Base-by-base conservation (phyloP, 1,140 invertebrate genomes). In the Ceratina australensis region DNA sequence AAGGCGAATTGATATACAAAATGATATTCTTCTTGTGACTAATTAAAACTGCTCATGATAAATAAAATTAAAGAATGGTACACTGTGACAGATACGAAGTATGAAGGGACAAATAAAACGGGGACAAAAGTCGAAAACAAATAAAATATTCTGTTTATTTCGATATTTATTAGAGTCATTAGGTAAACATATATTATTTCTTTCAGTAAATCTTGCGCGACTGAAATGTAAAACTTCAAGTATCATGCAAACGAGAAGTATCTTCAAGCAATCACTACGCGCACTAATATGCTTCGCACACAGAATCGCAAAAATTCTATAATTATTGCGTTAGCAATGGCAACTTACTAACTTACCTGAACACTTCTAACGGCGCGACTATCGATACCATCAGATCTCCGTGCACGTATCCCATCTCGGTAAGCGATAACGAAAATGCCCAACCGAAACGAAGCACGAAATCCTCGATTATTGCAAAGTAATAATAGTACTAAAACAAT, bases 391-490 rank as follows among this genome's bases (percentile, higher is more conserved):
- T 95, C 33, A 96, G 92, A 87, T 98, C 97, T 24, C 93, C 92
- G 73, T 95, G 94, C 18, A 97, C 93, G 59, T 95, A 93, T 60
- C 94, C 94, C 52, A 94, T 94, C 89, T 97, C 95, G n/a, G 94
- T 96, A 20, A 98, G 90, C 57, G 96, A 95, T 73, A 97, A 94
- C 28, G 96, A 95, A 56, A 96, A 88, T 2, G 94, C 94, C 97
- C 97, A 98, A 42, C 94, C 93, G 88, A 98, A 98, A 82, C 97
- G 93, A 22, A 98, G 87, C n/a, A 97, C 90, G 68, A 97, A 94
- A 90, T 98, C 96, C 91, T 97, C 96, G 12, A 97, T 88, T 49
- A 98, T 95, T 1, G 95, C 96, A 90, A 96, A 94, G 86, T 97
- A 97, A 87, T 97, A 97, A 86, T 95, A 96, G 61, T 85, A 82